Evolutionary conservation across 2,797 vertebrate species (phyloP), one percentile per base, ranked within the genome.

Genomic region (Ciconia nigra): DNA sequence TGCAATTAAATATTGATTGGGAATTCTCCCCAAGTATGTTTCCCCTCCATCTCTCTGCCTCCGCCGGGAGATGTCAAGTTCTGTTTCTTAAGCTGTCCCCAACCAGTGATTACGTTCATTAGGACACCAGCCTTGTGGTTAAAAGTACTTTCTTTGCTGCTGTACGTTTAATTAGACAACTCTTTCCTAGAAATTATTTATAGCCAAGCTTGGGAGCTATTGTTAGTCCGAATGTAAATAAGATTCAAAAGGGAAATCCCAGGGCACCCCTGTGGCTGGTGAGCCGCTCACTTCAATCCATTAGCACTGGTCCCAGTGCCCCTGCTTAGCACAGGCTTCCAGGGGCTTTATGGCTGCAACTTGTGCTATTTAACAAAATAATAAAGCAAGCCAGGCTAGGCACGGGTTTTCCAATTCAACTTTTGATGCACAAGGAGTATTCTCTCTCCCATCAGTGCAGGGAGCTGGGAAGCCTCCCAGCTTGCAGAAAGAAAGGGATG

Each of bases 141-240:
- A 95, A 97, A 98, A 98, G 97, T 97, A 97, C 97, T 98, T 98
- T 97, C 95, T 97, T 98, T 96, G 97, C 98, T 91, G 97, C 97
- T 93, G 94, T 98, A 98, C 89, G n/a, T 98, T 98, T 98, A 98
- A 98, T 98, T 98, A 98, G 98, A 98, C 98, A 98, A 97, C 97
- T 97, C 98, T 98, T 98, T 96, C 98, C 98, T 74, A 98, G 98
- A 98, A 98, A 98, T 98, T 98, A 98, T 98, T 98, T 98, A 98
- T 98, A 98, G 97, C 96, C 71, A 5, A 89, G 96, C 97, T 97
- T 86, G 94, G 87, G 97, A 98, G 98, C 98, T 98, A 98, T 98
- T 98, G 98, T 98, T 98, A 98, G 98, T 94, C 97, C 95, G 94
- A 98, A 98, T 98, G 98, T 98, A 98, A 98, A 98, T 98, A 98